Percentiles rank a stretch among this genome's conserved stretches.
Evolutionary conservation across 92 coral and sea anemone genomes (phyloP).

Genomic region (Bergia puertoricense): DNA sequence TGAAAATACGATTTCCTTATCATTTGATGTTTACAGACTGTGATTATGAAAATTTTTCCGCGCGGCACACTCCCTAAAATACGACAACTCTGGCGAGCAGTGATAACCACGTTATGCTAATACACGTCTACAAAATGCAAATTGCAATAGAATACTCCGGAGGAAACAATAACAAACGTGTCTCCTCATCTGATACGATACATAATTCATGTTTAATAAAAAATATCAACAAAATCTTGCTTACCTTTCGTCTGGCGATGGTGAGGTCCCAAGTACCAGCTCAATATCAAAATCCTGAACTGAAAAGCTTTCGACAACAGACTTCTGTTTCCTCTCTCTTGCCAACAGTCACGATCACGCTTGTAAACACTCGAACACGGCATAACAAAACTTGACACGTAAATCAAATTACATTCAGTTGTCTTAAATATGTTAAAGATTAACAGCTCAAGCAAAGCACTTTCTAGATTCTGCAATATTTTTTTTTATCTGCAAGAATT

Average conservation of each 20-base stretch:
- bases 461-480: not conserved
- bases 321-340: not conserved
- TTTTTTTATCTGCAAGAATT: too few species aligned
- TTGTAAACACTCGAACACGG: not conserved
- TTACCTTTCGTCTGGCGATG: slow-evolving; percentile 11
- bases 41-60: not conserved
- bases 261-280: not conserved
- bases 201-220: slow-evolving; percentile 13
- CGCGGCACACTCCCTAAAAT: slow-evolving; percentile 37
- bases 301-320: not conserved
- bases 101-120: slow-evolving; percentile 44
- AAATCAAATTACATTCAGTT: slow-evolving; percentile 38
- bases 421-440: slow-evolving; percentile 30
- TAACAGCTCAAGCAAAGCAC: not conserved
- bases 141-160: slow-evolving; percentile 33
- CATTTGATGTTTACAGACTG: not conserved
- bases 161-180: slow-evolving; percentile 36
- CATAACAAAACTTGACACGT: slow-evolving; percentile 1
- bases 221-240: slow-evolving; percentile 19
- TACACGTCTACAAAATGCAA: slow-evolving; percentile 43
- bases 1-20: not conserved
- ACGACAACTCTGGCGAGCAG: slow-evolving; percentile 19
- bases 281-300: not conserved
- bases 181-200: slow-evolving; percentile 15
- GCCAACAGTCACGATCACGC: slow-evolving; percentile 11